phyloP scores from a whole-genome alignment of 2,888 invertebrate species.

The Priocnemis perturbator region DNA sequence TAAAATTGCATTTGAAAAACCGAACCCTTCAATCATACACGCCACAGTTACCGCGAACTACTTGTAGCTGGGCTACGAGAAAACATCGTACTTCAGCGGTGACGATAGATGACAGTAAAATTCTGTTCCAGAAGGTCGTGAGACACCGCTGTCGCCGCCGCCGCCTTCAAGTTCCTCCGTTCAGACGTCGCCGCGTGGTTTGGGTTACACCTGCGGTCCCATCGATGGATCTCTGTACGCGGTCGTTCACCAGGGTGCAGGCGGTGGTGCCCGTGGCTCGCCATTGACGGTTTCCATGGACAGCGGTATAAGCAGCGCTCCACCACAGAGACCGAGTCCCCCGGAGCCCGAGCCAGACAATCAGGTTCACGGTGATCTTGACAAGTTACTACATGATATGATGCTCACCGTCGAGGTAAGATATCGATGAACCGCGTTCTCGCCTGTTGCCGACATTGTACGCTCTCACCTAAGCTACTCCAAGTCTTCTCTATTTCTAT shows the following conservation, averaged over 20 bases:
- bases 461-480: no score
- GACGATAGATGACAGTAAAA: no score
- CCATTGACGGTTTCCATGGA: constrained; percentile 92
- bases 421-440: not conserved
- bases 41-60: no score
- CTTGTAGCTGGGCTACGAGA: no score
- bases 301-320: constrained; percentile 88
- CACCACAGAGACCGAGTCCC: constrained; percentile 72
- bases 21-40: no score
- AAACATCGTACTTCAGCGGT: no score
- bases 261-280: constrained; percentile 79
- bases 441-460: not conserved
- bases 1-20: no score
- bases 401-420: constrained; percentile 91
- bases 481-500: no score
- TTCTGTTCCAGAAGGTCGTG: constrained; percentile 78
- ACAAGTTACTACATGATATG: constrained; percentile 91
- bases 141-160: constrained; percentile 76
- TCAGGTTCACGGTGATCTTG: constrained; percentile 83
- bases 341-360: constrained; percentile 68
- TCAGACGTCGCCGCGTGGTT: constrained; percentile 74
- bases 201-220: constrained; percentile 87
- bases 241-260: constrained; percentile 70
- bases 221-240: constrained; percentile 95
- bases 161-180: constrained; percentile 74